phyloP scores from a whole-genome alignment of 2,888 invertebrate species.

The Euclidia mi region DNA sequence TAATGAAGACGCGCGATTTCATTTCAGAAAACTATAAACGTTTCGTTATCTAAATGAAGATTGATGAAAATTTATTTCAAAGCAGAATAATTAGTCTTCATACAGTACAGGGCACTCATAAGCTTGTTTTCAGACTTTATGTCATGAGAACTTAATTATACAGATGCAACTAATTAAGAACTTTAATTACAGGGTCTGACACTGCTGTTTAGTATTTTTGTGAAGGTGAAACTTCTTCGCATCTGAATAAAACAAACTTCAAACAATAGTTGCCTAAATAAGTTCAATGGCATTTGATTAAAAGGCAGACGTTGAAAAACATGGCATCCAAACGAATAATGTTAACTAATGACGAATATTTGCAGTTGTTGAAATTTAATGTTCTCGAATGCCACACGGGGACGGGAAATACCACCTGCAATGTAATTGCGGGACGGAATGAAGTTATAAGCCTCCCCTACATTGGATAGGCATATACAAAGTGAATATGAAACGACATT shows the following conservation, averaged over 20 bases:
- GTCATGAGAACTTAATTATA: constrained; percentile 11
- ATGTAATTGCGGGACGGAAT: constrained; percentile 77
- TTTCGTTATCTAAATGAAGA: not conserved
- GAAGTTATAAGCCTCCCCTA: constrained; percentile 73
- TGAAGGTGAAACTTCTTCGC: constrained; percentile 25
- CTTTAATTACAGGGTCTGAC: constrained; percentile 9
- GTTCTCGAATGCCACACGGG: constrained; percentile 66
- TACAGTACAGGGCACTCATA: constrained; percentile 1
- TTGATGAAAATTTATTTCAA: constrained; percentile 2
- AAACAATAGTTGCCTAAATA: constrained; percentile 47
- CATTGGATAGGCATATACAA: constrained; percentile 18
- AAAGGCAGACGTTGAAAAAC: constrained; percentile 80
- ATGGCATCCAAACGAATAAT: constrained; percentile 76
- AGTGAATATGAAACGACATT: too few relatives aligned
- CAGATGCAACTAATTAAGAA: constrained; percentile 16
- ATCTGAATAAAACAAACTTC: constrained; percentile 37
- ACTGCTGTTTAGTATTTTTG: constrained; percentile 15
- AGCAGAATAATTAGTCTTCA: not conserved
- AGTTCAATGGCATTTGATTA: constrained; percentile 66
- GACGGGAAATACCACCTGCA: constrained; percentile 68
- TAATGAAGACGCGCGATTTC: too few relatives aligned
- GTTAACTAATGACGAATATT: constrained; percentile 82
- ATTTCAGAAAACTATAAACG: too few relatives aligned
- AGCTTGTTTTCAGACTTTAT: constrained; percentile 17
- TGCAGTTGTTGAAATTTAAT: constrained; percentile 75